Percentiles rank a stretch among this genome's conserved stretches.
These are phyloP conservation scores for Coleophora flavipennella DNA, from an alignment of 2,888 invertebrate genomes.

Conservation along the genomic window DNA sequence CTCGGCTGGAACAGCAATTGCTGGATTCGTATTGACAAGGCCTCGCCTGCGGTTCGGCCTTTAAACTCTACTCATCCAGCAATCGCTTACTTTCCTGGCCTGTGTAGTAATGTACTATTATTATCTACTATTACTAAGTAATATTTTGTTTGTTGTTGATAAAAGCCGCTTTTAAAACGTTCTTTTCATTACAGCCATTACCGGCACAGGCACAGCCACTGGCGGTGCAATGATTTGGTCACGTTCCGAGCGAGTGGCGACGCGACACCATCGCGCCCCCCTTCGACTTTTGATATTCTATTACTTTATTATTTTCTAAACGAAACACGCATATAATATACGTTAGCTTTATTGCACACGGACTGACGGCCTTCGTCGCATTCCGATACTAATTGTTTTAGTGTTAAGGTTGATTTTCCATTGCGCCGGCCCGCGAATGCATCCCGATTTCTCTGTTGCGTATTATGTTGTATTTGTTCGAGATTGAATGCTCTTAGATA, in stretches of 20 bases:
- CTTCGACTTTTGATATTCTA: conserved; percentile 38
- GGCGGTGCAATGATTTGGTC: conserved; percentile 12
- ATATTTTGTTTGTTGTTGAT: too few species aligned
- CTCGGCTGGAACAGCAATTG: too few species aligned
- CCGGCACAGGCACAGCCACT: too few species aligned
- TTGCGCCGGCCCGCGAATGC: conserved; percentile 37
- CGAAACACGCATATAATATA: conserved; percentile 45
- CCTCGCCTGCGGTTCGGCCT: too few species aligned
- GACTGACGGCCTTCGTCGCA: conserved; percentile 51
- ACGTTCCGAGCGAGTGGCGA: conserved; percentile 5
- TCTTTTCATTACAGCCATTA: too few species aligned
- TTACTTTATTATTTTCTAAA: conserved; percentile 34
- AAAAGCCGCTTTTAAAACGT: too few species aligned
- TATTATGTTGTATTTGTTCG: conserved; percentile 1
- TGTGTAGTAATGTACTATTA: too few species aligned
- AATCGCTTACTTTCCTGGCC: too few species aligned
- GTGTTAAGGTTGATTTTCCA: conserved; percentile 55
- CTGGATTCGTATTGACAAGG: too few species aligned
- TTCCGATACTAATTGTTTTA: conserved; percentile 61
- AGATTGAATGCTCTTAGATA: not conserved
- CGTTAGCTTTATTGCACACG: conserved; percentile 58
- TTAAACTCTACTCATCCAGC: too few species aligned
- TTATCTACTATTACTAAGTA: too few species aligned
- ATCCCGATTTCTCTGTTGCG: conserved; percentile 7
- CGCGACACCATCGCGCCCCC: conserved; percentile 15